phyloP scores from a whole-genome alignment of 2,888 invertebrate species.

The Torymus auratus region DNA sequence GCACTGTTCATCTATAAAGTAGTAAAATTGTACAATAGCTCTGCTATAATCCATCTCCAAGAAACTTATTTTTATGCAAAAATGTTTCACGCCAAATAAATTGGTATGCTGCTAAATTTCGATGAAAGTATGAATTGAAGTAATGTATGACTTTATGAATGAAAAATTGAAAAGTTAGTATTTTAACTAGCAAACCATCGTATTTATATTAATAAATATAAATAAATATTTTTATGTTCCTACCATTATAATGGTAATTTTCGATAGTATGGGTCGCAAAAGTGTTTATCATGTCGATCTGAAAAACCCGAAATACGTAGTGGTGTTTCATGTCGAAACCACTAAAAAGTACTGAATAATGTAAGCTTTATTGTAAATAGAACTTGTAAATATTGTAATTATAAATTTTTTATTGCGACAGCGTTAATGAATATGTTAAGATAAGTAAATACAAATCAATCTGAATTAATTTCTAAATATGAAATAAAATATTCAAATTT shows the following conservation, averaged over 20 bases:
- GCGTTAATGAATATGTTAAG: constrained; percentile 2
- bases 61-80: neutral
- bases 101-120: too few species aligned
- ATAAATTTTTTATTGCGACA: constrained; percentile 33
- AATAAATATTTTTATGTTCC: constrained; percentile 25
- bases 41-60: neutral
- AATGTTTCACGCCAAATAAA: too few species aligned
- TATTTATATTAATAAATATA: constrained; percentile 11
- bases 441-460: constrained; percentile 27
- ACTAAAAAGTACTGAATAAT: constrained; percentile 49
- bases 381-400: constrained; percentile 45
- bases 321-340: neutral
- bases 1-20: neutral
- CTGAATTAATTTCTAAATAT: constrained; percentile 16
- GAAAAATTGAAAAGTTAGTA: neutral
- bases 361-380: constrained; percentile 39
- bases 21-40: neutral
- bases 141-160: neutral
- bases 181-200: neutral
- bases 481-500: constrained; percentile 9
- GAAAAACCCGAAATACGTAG: constrained; percentile 26
- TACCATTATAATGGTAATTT: constrained; percentile 16
- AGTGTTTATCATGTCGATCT: neutral
- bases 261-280: constrained; percentile 1
- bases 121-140: too few species aligned